Evolutionary conservation across 2,888 invertebrate species (phyloP), one percentile per base, ranked within the genome.

Genomic region (Aricia artaxerxes): DNA sequence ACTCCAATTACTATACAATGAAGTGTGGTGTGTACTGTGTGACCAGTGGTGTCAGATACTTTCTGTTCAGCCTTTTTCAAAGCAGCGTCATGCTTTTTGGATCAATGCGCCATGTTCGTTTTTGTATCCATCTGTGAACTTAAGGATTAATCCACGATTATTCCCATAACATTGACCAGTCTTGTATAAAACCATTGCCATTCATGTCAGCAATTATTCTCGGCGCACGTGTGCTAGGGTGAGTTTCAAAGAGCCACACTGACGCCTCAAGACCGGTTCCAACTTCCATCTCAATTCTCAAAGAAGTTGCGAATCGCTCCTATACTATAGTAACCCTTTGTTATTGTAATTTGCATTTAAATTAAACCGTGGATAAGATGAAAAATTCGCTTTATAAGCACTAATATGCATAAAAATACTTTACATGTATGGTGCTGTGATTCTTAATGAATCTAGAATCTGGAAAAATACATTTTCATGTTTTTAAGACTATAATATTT

Each of bases 161-260:
- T 53, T 53, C 76, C 76, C 57, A 76, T 53, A 75, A 75, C 53
- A 76, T 80, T 81, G 80, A 81, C 82, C 82, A 81, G 80, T 81
- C 80, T 80, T 79, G 82, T 82, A 83, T 80, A 83, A 83, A 83
- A 83, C 60, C 44, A 79, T 79, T 35, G 60, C 35, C 78, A 79
- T 79, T 79, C 78, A 79, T 61, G 35, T 57, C 53, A 60, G 64
- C 75, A 75, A 79, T 75, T 79, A 61, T 79, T 79, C 86, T 86
- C 84, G 85, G 88, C 90, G 92, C 93, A 93, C 92, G 93, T 93
- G 93, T 92, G 87, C 84, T 83, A 86, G 89, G 89, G 88, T 84
- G 83, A 81, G 78, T 83, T 88, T 88, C 86, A 89, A 90, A 90
- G 88, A 85, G 84, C 83, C 84, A 84, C 83, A 84, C 83, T 85